Evolutionary conservation across 2,797 vertebrate genomes (phyloP).

Genomic region (Galagoides demidoff): DNA sequence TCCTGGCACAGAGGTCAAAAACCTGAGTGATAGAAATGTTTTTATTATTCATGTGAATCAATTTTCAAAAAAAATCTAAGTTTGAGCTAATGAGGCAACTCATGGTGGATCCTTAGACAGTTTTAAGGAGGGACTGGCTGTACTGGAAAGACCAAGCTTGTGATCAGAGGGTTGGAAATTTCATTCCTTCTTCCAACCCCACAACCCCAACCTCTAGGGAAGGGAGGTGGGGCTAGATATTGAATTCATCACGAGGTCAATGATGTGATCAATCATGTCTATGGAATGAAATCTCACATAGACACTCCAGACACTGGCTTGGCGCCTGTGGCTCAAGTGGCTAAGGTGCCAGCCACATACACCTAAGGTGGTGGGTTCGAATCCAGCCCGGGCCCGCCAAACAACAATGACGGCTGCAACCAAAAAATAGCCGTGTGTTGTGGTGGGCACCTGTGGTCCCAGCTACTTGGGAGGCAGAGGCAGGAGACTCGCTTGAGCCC

Average conservation of each 20-base stretch:
- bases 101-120: background rate
- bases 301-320: background rate
- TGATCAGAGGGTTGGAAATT: background rate
- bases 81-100: slow-evolving; percentile 2
- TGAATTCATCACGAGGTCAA: background rate
- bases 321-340: too few species aligned
- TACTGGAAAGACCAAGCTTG: background rate
- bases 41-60: background rate
- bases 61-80: background rate
- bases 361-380: too few species aligned
- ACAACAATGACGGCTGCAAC: too few species aligned
- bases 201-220: background rate
- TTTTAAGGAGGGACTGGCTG: background rate
- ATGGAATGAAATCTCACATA: background rate
- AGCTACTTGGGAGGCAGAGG: too few species aligned
- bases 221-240: background rate
- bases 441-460: too few species aligned
- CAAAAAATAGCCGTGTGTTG: too few species aligned
- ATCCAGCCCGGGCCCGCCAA: too few species aligned
- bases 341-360: too few species aligned
- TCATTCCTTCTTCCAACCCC: background rate
- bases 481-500: too few species aligned
- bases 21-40: background rate
- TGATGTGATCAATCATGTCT: background rate
- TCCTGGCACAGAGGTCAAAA: background rate